Evolutionary conservation across 2,888 invertebrate species (phyloP), one percentile per base, ranked within the genome.

Genomic region (Kuschelorhynchus macadamiae): DNA sequence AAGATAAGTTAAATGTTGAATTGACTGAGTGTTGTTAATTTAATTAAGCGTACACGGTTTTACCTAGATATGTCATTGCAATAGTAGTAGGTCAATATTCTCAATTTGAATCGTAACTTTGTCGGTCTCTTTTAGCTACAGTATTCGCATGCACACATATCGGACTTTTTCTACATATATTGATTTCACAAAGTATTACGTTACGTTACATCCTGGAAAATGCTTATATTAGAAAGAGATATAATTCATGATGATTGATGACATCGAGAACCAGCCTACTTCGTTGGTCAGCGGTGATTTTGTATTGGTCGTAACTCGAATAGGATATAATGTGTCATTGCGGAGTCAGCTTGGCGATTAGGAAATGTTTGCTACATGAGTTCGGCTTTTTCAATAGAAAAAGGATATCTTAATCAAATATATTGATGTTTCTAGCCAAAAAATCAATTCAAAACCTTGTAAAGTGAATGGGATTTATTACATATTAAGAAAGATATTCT

Each of bases 281-380:
- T 44, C 39, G 65, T 32, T 52, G 46, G 56, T 57, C 56, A 57
- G 30, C 46, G 16, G 30, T 60, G 60, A 60, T 66, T 66, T 66
- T 66, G 57, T 60, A 66, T 66, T 66, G 60, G 60, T 46, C 53
- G 39, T 66, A 66, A 66, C 59, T 66, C 32, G 46, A 42, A 44
- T 44, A 46, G 59, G 66, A 66, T 66, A 39, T 59, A 59, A 52
- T 66, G 66, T 52, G 59, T 66, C 60, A 66, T 60, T 55, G 44
- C 52, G 39, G 17, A 30, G 14, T 41, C 61, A 39, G 61, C 61
- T 61, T 62, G 55, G 56, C 46, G 66, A 60, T 66, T 53, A 42
- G 42, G 42, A 42, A 42, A 42, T 17, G 14, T 42, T 42, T 17
- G 42, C 8, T 42, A 39, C 41, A 41, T 21, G 55, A 11, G 25